Conservation (phyloP, 2,797 vertebrate species). For the Betta splendens region DNA sequence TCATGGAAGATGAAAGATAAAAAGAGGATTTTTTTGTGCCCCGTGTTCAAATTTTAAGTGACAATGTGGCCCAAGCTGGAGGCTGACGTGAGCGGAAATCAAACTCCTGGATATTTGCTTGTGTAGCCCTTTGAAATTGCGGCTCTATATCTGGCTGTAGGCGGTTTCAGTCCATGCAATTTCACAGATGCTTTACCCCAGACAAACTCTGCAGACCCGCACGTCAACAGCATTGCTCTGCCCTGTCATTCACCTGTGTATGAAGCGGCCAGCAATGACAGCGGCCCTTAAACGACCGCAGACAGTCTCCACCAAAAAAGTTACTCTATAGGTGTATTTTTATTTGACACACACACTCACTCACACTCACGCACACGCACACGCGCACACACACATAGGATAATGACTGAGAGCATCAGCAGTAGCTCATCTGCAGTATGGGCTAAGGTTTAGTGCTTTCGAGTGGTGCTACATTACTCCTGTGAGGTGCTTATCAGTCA, state of each 20-base stretch:
- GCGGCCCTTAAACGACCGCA: not conserved
- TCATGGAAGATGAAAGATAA: slow-evolving; percentile 8
- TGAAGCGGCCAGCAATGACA: slow-evolving; percentile 5
- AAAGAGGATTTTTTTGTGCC: slow-evolving; percentile 22
- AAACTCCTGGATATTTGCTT: slow-evolving; percentile 39
- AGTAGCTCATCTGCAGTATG: slow-evolving; percentile 4
- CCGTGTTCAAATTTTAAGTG: not conserved
- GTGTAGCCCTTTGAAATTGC: slow-evolving; percentile 33
- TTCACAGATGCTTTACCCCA: slow-evolving; percentile 48
- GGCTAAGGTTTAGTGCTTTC: slow-evolving; percentile 10
- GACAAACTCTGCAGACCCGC: slow-evolving; percentile 35
- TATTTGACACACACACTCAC: no score
- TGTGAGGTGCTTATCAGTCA: slow-evolving; percentile 18
- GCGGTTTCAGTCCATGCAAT: slow-evolving; percentile 31
- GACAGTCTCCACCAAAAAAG: not conserved
- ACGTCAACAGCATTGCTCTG: slow-evolving; percentile 2
- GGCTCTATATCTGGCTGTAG: slow-evolving; percentile 11
- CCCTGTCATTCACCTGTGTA: not conserved
- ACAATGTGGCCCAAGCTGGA: slow-evolving; percentile 17
- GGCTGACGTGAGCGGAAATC: slow-evolving; percentile 31
- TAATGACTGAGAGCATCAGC: slow-evolving; percentile 35
- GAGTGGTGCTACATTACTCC: slow-evolving; percentile 8
- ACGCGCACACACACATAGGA: not conserved
- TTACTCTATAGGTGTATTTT: not conserved
- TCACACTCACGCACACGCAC: no score